Conservation (phyloP, 2,797 vertebrate species). For the Lepus oiostolus region DNA sequence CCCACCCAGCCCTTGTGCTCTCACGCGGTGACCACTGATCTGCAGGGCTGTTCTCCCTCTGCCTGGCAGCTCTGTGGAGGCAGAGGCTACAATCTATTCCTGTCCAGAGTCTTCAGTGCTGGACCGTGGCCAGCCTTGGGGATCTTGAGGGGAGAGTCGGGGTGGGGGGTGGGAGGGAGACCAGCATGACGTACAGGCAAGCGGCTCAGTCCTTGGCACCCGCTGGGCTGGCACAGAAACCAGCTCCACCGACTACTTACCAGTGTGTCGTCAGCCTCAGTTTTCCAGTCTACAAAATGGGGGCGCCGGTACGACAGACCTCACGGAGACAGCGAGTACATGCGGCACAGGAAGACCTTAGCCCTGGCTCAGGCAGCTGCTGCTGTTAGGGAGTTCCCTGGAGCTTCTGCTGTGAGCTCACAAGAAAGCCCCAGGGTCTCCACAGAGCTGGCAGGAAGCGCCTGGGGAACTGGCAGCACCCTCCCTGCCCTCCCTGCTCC, state of each 20-base stretch:
- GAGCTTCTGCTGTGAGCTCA: neutral
- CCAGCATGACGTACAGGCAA: rapidly evolving
- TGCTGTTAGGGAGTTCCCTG: constrained; percentile 39
- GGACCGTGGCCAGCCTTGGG: no score
- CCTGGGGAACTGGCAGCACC: neutral
- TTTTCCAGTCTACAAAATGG: neutral
- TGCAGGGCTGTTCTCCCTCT: neutral
- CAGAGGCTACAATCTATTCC: no score
- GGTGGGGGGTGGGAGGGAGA: neutral
- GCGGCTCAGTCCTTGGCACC: no score
- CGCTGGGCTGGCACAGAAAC: neutral
- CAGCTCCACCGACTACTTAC: neutral
- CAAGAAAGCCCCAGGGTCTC: constrained; percentile 69
- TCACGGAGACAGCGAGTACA: neutral
- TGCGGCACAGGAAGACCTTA: neutral
- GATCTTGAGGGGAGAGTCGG: no score
- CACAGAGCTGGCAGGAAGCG: neutral
- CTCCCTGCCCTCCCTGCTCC: neutral
- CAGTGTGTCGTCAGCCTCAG: rapidly evolving
- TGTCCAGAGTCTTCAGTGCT: neutral
- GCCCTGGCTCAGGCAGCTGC: neutral
- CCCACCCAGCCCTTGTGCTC: rapidly evolving
- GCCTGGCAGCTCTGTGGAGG: neutral
- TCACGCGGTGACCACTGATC: rapidly evolving
- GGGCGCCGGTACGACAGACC: no score